Percentiles rank a stretch among this genome's conserved stretches.
Conservation (phyloP, 2,888 invertebrate species). For the Pheosia tremula region DNA sequence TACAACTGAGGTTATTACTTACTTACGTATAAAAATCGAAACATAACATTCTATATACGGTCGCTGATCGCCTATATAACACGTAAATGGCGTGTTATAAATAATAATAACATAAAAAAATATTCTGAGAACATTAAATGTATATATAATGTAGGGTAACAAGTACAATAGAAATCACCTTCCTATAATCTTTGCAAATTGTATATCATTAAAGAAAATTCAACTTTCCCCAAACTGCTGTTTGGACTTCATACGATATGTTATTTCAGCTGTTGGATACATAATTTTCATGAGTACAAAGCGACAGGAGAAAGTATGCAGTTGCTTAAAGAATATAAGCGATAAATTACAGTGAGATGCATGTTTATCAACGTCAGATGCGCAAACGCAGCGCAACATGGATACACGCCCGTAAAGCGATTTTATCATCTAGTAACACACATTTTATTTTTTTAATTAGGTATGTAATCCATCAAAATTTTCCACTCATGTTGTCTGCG, state of each 20-base stretch:
- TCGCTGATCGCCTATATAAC: too few relatives aligned
- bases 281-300: slow-evolving; percentile 33
- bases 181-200: background rate
- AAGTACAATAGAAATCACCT: too few relatives aligned
- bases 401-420: slow-evolving; percentile 21
- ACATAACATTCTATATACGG: background rate
- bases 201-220: background rate
- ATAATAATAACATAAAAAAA: too few relatives aligned
- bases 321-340: slow-evolving; percentile 40
- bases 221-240: background rate
- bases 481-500: too few relatives aligned
- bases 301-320: slow-evolving; percentile 55
- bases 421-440: slow-evolving; percentile 1
- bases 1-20: background rate
- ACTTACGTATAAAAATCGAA: too few relatives aligned
- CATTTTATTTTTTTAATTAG: too few relatives aligned
- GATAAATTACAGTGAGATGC: slow-evolving; percentile 53
- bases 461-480: too few relatives aligned
- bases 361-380: slow-evolving; percentile 39
- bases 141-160: too few relatives aligned
- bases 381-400: slow-evolving; percentile 39
- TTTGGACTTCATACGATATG: background rate
- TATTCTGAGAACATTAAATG: too few relatives aligned
- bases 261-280: background rate
- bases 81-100: too few relatives aligned